Percentiles rank a stretch among this genome's conserved stretches.
Conservation (phyloP, 2,797 vertebrate species). For the Picus viridis region DNA sequence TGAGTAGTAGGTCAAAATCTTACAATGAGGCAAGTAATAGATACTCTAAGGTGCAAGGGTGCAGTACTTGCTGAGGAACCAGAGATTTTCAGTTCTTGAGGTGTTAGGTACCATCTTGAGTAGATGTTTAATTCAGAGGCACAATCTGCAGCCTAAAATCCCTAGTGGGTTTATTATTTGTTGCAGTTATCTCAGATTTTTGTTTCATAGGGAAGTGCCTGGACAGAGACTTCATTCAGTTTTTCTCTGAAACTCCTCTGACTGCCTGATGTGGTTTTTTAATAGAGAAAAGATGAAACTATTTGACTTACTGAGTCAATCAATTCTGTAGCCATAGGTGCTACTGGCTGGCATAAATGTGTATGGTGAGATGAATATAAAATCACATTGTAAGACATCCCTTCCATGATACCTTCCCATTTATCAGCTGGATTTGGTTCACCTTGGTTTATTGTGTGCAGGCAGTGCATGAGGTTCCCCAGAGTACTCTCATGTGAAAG, state of each 20-base stretch:
- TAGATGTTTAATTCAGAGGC: background rate
- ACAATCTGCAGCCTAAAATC: background rate
- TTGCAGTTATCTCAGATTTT: background rate
- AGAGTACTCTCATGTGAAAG: background rate
- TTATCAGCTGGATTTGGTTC: background rate
- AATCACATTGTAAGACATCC: background rate
- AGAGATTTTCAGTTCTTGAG: background rate
- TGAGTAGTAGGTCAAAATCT: background rate
- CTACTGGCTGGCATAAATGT: fast-evolving
- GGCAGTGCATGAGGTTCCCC: background rate
- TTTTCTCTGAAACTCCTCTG: background rate
- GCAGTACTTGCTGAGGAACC: fast-evolving
- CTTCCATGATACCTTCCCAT: background rate
- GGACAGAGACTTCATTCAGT: background rate
- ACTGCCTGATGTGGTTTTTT: background rate
- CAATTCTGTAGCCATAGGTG: background rate
- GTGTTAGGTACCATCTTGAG: background rate
- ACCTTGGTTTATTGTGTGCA: background rate
- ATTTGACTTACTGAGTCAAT: background rate
- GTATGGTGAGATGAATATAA: background rate
- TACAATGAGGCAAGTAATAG: background rate
- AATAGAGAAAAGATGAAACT: background rate
- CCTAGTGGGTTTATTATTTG: background rate
- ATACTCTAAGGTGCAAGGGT: background rate
- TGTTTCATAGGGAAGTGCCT: background rate